A percentile compares a stretch with the other conserved stretches of the same genome.
Evolutionary conservation across 2,113 vertebrate species (phyloP).

Genomic region (Puffinus mauretanicus): DNA sequence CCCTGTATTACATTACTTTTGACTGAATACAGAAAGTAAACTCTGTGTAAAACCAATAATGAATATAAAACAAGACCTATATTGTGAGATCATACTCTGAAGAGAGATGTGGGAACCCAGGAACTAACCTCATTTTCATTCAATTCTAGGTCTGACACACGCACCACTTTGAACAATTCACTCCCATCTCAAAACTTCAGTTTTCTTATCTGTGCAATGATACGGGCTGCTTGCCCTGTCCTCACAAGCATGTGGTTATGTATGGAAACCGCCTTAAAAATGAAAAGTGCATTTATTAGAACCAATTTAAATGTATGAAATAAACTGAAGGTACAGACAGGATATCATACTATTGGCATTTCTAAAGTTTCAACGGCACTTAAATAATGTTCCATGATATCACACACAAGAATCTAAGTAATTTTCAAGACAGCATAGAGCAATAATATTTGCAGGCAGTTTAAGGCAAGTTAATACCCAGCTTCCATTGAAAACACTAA

Average conservation of each 20-base stretch:
- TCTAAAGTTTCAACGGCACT: neutral
- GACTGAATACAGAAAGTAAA: neutral
- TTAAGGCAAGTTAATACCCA: conserved; percentile 6
- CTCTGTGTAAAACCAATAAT: neutral
- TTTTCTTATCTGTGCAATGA: neutral
- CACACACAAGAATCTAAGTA: neutral
- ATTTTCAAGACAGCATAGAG: neutral
- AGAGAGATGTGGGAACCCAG: neutral
- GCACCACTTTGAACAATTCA: neutral
- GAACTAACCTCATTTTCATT: neutral
- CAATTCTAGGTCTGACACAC: neutral
- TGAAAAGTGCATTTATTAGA: neutral
- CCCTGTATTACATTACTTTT: neutral
- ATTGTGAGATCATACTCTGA: neutral
- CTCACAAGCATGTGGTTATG: neutral
- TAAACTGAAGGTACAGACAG: neutral
- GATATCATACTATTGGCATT: neutral
- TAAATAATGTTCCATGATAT: neutral
- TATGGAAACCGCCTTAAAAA: neutral
- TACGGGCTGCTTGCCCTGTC: neutral
- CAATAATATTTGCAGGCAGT: neutral
- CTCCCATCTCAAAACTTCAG: neutral
- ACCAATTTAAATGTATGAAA: neutral
- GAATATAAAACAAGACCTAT: neutral
- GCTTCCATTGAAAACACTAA: neutral